phyloP scores from a whole-genome alignment of 2,113 vertebrate genomes.

The Clinocottus analis region DNA sequence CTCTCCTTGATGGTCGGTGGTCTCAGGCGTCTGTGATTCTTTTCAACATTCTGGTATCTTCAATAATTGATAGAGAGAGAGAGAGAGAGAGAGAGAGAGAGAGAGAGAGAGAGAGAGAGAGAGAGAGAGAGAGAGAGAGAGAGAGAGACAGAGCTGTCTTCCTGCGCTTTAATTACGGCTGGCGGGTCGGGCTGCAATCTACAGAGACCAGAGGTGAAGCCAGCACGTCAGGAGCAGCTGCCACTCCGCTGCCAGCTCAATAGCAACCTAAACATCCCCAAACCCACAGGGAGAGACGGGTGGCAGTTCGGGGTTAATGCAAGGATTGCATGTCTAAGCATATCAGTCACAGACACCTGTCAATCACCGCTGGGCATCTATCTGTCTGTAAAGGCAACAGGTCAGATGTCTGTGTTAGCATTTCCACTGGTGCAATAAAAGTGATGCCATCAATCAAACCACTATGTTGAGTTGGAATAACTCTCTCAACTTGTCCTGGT shows the following conservation, averaged over 20 bases:
- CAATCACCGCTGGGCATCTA: slow-evolving; percentile 56
- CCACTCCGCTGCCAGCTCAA: slow-evolving; percentile 58
- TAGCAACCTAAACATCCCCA: slow-evolving; percentile 65
- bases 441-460: slow-evolving; percentile 61
- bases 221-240: slow-evolving; percentile 54
- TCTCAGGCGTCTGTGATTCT: slow-evolving; percentile 23
- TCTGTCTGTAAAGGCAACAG: slow-evolving; percentile 44
- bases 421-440: slow-evolving; percentile 46
- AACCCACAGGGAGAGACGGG: slow-evolving; percentile 26
- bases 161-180: slow-evolving; percentile 74
- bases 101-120: slow-evolving; percentile 21
- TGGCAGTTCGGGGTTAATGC: slow-evolving; percentile 38
- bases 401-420: slow-evolving; percentile 50
- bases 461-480: slow-evolving; percentile 23
- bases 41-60: slow-evolving; percentile 40
- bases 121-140: slow-evolving; percentile 30
- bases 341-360: slow-evolving; percentile 64
- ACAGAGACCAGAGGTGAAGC: slow-evolving; percentile 67
- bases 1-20: slow-evolving; percentile 5
- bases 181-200: slow-evolving; percentile 56
- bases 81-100: slow-evolving; percentile 53
- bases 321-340: slow-evolving; percentile 53
- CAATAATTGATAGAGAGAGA: slow-evolving; percentile 25
- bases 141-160: slow-evolving; percentile 62
- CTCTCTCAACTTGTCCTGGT: slow-evolving; percentile 35